Base-by-base conservation (phyloP, 2,888 invertebrate species). In the Anarsia innoxiella region DNA sequence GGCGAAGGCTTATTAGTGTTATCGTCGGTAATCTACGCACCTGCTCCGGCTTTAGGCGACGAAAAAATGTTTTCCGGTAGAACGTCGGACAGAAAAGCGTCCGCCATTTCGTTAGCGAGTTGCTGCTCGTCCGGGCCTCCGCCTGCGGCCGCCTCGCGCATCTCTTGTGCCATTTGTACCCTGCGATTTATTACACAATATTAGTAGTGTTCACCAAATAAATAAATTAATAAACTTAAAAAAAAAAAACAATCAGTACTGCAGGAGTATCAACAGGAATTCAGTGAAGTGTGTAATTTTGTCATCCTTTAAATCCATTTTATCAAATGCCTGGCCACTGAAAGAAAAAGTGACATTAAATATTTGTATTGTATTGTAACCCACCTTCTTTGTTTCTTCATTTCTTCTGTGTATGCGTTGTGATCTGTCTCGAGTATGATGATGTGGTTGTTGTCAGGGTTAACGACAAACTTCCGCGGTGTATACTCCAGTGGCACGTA, bases 111-210 rank as follows among this genome's bases (percentile, higher is more conserved):
- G 51, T 93, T 93, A 0, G 99, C 99, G 36, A 99, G 84, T 54
- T 97, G 96, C 46, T 95, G 93, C 65, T 99, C 99, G 49, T 97
- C 97, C 29, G 95, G 94, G 0, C 95, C 97, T 1, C 83, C 82
- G 0, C 84, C 83, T 0, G 85, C 78, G 1, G 98, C 98, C 0
- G 98, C 96, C 73, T 97, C 97, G 42, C 96, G 91, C 95, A 99
- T 97, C 82, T 99, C 97, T 66, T 97, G 96, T 0, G 98, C 98
- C 95, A 99, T 97, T 86, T 99, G 98, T 37, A 95, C 88, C 55
- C 96, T 90, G 42, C n/a, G n/a, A n/a, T n/a, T n/a, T n/a, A n/a
- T n/a, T n/a, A n/a, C n/a, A n/a, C n/a, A n/a, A n/a, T n/a, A n/a
- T n/a, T n/a, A n/a, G n/a, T n/a, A n/a, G n/a, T n/a, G n/a, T n/a